Evolutionary conservation across 1,140 invertebrate species (phyloP), one percentile per base, ranked within the genome.

Genomic region (Drosophila oshimai): DNA sequence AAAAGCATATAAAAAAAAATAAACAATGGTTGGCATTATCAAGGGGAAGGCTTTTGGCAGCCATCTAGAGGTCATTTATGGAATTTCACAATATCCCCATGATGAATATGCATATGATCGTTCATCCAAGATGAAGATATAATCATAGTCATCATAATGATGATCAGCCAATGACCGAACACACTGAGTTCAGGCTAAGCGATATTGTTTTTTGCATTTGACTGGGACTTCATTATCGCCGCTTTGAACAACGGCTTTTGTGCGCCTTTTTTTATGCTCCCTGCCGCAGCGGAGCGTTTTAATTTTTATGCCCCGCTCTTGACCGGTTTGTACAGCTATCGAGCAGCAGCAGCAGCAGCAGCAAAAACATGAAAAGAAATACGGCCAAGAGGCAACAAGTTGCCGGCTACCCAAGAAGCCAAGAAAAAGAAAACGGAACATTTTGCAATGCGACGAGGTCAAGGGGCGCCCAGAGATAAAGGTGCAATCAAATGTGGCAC

Each of bases 311-410:
- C 44, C 51, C 29, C 61, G 80, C 75, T 86, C 81, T 84, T 84
- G 80, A 84, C 80, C 81, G 80, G 80, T 87, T 84, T 84, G 67
- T 84, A 87, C 80, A 86, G 75, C 81, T 84, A 87, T 51, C 13
- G 62, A 62, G 46, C 60, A 41, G 18, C 44, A 24, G 5, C 24
- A 57, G 45, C 44, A 50, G n/a, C n/a, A n/a, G n/a, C n/a, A n/a
- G n/a, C n/a, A n/a, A n/a, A n/a, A n/a, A n/a, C n/a, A n/a, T n/a
- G n/a, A n/a, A n/a, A n/a, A 26, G 18, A 53, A 50, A 50, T 13
- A 33, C 64, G 55, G 65, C 45, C 46, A 20, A 51, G 57, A 47
- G 36, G 12, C 54, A 80, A 75, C 57, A 61, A 61, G 47, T 74
- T 53, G 37, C 74, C 62, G 62, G 54, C 68, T 72, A 34, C 34